These are phyloP conservation scores for Virgularia gustaviana DNA, from an alignment of 92 coral and sea anemone genomes.

Conservation along the genomic window DNA sequence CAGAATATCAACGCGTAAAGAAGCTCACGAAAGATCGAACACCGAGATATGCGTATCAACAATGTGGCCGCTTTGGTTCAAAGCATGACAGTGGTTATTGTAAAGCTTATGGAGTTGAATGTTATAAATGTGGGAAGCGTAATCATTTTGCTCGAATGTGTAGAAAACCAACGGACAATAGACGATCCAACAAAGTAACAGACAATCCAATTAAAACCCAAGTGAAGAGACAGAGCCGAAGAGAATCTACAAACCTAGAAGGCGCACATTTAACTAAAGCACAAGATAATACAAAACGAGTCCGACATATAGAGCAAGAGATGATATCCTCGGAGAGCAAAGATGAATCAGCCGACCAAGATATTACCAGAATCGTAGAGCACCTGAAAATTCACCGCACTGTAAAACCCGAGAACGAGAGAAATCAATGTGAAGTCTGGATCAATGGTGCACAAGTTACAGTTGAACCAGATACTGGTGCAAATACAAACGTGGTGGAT, in stretches of 20 bases:
- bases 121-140: conserved; percentile 45
- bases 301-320: conserved; percentile 23
- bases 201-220: conserved; percentile 3
- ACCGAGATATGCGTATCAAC: conserved; percentile 1
- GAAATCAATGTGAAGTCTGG: conserved; percentile 7
- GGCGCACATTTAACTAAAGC: neutral
- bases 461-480: conserved; percentile 38
- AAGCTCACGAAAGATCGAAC: conserved; percentile 28
- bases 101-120: conserved; percentile 45
- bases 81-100: conserved; percentile 40
- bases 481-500: conserved; percentile 37
- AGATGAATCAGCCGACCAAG: neutral
- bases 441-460: conserved; percentile 18
- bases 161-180: conserved; percentile 6
- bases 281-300: conserved; percentile 19
- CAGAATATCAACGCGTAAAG: conserved; percentile 35
- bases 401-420: neutral
- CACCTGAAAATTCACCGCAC: conserved; percentile 35
- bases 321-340: neutral
- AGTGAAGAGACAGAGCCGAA: neutral
- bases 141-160: conserved; percentile 55
- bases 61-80: conserved; percentile 38
- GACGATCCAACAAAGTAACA: too few relatives aligned
- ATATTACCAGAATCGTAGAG: conserved; percentile 2
- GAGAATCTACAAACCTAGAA: neutral